phyloP scores from a whole-genome alignment of 2,888 invertebrate species.

The Heliconius cydno region DNA sequence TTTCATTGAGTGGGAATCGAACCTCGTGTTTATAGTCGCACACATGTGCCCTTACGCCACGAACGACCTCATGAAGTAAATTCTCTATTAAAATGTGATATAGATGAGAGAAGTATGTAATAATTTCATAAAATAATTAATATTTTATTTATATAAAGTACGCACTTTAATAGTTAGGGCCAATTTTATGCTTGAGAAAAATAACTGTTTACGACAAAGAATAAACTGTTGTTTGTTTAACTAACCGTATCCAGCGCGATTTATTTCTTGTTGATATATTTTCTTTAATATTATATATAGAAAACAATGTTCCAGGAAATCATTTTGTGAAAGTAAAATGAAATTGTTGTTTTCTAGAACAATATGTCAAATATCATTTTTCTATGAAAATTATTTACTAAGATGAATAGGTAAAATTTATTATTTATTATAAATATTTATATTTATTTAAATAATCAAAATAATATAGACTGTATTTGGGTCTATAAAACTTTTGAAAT shows the following conservation, averaged over 20 bases:
- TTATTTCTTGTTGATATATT: conserved; percentile 20
- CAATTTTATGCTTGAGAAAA: conserved; percentile 40
- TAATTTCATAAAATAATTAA: too few relatives aligned
- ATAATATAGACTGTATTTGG: too few relatives aligned
- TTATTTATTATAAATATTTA: too few relatives aligned
- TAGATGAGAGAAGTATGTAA: too few relatives aligned
- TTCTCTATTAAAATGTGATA: too few relatives aligned
- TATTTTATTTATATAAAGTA: background rate
- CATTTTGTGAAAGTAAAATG: conserved; percentile 4
- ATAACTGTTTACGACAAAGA: conserved; percentile 22
- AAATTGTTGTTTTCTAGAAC: background rate
- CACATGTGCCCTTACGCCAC: too few relatives aligned
- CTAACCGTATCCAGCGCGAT: conserved; percentile 42
- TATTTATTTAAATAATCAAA: too few relatives aligned
- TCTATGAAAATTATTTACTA: background rate
- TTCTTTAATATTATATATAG: conserved; percentile 28
- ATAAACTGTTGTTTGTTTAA: conserved; percentile 46
- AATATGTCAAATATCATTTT: background rate
- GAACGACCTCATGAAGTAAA: too few relatives aligned
- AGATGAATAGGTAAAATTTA: background rate
- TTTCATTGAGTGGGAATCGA: too few relatives aligned
- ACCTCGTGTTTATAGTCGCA: too few relatives aligned
- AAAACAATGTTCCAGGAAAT: conserved; percentile 11
- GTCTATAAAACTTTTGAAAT: too few relatives aligned
- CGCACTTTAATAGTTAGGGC: conserved; percentile 24